phyloP scores from a whole-genome alignment of 2,888 invertebrate species.

The Lithophane socia region DNA sequence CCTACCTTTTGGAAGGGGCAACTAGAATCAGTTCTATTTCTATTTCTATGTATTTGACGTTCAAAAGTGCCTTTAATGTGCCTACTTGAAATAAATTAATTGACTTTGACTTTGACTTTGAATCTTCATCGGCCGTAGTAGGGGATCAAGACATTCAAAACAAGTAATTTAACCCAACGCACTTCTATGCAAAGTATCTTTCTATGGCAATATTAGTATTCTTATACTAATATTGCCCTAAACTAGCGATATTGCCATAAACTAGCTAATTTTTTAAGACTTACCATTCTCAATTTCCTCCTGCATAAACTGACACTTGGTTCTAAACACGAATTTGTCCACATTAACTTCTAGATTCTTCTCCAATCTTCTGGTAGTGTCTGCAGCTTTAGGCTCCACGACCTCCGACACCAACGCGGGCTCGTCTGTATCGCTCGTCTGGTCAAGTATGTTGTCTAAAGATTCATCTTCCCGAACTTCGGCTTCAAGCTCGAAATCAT shows the following conservation, averaged over 20 bases:
- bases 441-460: slow-evolving; percentile 63
- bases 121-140: background rate
- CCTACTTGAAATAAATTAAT: too few species aligned
- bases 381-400: slow-evolving; percentile 82
- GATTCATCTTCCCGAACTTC: slow-evolving; percentile 66
- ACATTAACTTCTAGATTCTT: slow-evolving; percentile 74
- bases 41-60: too few species aligned
- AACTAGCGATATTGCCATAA: background rate
- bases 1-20: too few species aligned
- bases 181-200: background rate
- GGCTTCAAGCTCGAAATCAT: slow-evolving; percentile 79
- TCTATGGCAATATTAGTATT: too few species aligned
- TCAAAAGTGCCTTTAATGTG: too few species aligned
- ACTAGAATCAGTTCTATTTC: too few species aligned
- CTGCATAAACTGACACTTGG: slow-evolving; percentile 90
- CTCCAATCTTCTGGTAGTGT: slow-evolving; percentile 74
- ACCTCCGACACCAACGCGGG: slow-evolving; percentile 77
- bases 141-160: background rate
- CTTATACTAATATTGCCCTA: background rate
- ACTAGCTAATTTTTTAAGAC: background rate
- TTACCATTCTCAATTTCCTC: slow-evolving; percentile 83
- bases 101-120: too few species aligned
- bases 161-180: background rate
- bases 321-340: slow-evolving; percentile 80
- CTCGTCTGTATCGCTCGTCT: slow-evolving; percentile 65